A percentile compares a stretch with the other conserved stretches of the same genome.
These are phyloP conservation scores for Danionella dracula DNA, from an alignment of 2,797 vertebrate genomes.

Conservation along the genomic window DNA sequence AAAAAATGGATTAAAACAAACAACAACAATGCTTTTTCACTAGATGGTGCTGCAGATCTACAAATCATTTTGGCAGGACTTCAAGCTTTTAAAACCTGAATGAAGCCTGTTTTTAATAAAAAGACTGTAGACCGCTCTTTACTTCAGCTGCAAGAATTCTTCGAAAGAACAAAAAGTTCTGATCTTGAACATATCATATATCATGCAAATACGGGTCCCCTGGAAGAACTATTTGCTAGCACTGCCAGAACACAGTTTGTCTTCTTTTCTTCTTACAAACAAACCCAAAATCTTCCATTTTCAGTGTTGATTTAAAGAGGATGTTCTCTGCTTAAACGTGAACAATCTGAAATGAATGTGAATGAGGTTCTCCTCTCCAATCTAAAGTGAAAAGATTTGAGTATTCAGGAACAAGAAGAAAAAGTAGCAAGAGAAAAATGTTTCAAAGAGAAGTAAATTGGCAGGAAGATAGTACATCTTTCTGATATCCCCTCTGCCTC, in stretches of 20 bases:
- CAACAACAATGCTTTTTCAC: not conserved
- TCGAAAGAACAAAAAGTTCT: not conserved
- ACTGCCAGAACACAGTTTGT: not conserved
- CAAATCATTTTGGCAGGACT: not conserved
- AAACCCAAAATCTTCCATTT: not conserved
- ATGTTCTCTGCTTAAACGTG: not conserved
- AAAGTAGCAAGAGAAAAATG: not conserved
- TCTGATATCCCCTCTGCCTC: not conserved
- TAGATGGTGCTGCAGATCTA: not conserved
- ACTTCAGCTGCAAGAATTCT: not conserved
- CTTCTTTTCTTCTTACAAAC: not conserved
- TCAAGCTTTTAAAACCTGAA: not conserved
- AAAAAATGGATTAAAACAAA: not conserved
- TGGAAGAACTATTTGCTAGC: not conserved
- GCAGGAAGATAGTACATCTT: not conserved
- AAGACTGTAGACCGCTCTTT: not conserved
- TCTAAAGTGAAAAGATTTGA: not conserved
- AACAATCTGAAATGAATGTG: no score
- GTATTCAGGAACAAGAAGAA: not conserved
- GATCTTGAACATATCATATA: not conserved
- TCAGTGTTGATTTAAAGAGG: not conserved
- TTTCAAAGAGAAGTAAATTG: constrained; percentile 15
- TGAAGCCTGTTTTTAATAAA: constrained; percentile 21
- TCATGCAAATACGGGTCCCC: not conserved
- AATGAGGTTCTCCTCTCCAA: not conserved